Evolutionary conservation across 2,113 vertebrate species (phyloP), one percentile per base, ranked within the genome.

Genomic region (Taxidea taxus): DNA sequence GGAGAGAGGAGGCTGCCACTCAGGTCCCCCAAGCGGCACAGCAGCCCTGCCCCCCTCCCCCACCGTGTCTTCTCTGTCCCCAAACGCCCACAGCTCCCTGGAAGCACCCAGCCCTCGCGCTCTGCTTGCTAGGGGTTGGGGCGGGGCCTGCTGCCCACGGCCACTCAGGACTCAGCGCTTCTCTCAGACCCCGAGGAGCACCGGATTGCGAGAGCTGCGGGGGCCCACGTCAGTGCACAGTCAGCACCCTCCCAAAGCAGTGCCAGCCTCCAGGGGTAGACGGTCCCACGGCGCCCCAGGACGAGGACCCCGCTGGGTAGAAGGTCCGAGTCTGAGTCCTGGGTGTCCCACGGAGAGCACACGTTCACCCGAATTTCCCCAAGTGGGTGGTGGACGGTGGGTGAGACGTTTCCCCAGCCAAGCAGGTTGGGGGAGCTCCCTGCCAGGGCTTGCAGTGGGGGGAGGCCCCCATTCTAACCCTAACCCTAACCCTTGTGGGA

Each of bases 61-160:
- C 1, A 0, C 20, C 80, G 0, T 0, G 25, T 68, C 91, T 49
- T 27, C 3, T 20, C n/a, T 2, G 31, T 6, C 1, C 0, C 39
- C 13, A 0, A 6, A 11, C 12, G 18, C 8, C 34, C 0, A 16
- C 31, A 5, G 37, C 54, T 31, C 29, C 2, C 34, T 0, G 4
- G 77, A n/a, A 44, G 49, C 25, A 4, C 27, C 62, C 27, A 1
- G 11, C 29, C 6, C 34, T 42, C 3, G 9, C 25, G 4, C 66
- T 70, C 13, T 13, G 58, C 47, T 49, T 42, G 54, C 0, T 42
- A 0, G 47, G 66, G 66, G 18, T 4, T 0, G 0, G 15, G 84
- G 11, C 29, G 58, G 60, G 39, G 9, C 34, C 51, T 27, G 9
- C 44, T 3, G 10, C 82, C 66, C 47, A 0, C 1, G 9, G n/a